Conservation (phyloP, 92 coral and sea anemone species). For the Heteractis magnifica region DNA sequence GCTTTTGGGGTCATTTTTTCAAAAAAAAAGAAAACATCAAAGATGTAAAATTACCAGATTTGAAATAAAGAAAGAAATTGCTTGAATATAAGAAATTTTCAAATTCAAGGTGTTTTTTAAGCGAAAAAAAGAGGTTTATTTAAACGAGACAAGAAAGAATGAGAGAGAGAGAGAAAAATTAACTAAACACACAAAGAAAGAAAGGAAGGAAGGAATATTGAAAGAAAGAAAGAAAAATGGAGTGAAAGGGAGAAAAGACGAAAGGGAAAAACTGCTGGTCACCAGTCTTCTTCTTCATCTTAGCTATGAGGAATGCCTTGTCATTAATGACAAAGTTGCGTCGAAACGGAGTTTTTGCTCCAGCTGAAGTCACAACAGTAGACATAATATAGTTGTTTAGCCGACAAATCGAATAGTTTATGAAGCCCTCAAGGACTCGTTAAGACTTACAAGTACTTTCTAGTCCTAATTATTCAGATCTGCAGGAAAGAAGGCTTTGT, state of each 20-base stretch:
- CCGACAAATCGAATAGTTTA: not conserved
- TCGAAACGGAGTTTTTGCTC: too few relatives aligned
- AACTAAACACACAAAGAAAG: too few relatives aligned
- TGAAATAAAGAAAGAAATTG: too few relatives aligned
- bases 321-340: not conserved
- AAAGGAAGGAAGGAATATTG: not conserved
- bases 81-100: too few relatives aligned
- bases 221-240: not conserved
- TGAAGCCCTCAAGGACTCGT: not conserved
- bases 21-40: too few relatives aligned
- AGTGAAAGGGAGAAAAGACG: not conserved
- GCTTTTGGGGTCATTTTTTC: too few relatives aligned
- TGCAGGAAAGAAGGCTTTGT: not conserved
- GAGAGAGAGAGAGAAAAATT: not conserved
- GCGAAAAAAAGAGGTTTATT: too few relatives aligned
- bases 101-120: too few relatives aligned
- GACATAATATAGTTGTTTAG: not conserved
- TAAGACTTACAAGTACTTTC: not conserved
- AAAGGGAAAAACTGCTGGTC: not conserved
- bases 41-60: too few relatives aligned
- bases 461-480: not conserved
- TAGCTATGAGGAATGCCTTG: conserved; percentile 6
- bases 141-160: not conserved
- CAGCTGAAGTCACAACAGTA: not conserved
- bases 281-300: not conserved